These are phyloP conservation scores for Pararge aegeria DNA, from an alignment of 1,140 invertebrate species.

Conservation along the genomic window DNA sequence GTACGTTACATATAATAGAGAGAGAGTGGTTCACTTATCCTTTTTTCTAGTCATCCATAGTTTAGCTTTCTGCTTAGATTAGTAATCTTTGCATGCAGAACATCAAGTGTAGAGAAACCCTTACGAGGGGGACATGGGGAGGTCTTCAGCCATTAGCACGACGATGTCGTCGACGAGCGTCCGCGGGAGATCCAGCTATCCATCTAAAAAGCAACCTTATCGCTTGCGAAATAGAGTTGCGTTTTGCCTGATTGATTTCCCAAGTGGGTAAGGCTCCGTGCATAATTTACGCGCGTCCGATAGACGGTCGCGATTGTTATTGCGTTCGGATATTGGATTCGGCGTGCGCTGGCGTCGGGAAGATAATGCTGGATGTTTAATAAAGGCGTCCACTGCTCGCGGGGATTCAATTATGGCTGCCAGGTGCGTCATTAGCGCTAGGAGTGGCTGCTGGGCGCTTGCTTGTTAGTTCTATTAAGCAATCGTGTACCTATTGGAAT, in stretches of 20 bases:
- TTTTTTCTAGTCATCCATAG: neutral
- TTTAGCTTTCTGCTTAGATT: neutral
- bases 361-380: slow-evolving; percentile 54
- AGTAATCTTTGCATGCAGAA: neutral
- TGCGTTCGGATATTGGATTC: slow-evolving; percentile 70
- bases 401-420: slow-evolving; percentile 31
- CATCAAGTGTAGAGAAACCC: slow-evolving; percentile 20
- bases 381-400: slow-evolving; percentile 36
- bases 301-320: slow-evolving; percentile 72
- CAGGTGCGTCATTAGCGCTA: slow-evolving; percentile 10
- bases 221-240: slow-evolving; percentile 17
- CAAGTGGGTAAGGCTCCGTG: slow-evolving; percentile 37
- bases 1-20: too few species aligned
- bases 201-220: slow-evolving; percentile 22
- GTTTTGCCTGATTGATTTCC: slow-evolving; percentile 15
- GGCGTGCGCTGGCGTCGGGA: slow-evolving; percentile 40
- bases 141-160: slow-evolving; percentile 60
- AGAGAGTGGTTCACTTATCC: too few species aligned
- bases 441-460: neutral
- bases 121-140: slow-evolving; percentile 39
- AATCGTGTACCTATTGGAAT: too few species aligned
- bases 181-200: slow-evolving; percentile 26
- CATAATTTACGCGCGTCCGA: slow-evolving; percentile 75
- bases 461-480: too few species aligned
- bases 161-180: slow-evolving; percentile 48